Base-by-base conservation (phyloP, 2,113 vertebrate genomes). In the Pristiophorus japonicus region DNA sequence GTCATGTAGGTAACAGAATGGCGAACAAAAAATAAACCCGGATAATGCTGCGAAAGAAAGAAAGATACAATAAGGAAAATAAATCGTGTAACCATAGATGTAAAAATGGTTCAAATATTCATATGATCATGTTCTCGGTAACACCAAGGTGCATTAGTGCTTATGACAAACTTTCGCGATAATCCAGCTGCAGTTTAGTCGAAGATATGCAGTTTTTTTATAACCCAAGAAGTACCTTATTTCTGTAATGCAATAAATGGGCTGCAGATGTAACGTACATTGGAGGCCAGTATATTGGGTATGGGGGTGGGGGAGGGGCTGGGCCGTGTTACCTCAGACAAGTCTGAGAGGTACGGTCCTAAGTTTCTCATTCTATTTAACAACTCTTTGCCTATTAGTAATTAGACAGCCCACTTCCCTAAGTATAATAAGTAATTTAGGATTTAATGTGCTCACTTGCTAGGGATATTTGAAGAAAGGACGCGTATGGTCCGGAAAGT, bases 1-100 rank as follows among this genome's bases (percentile, higher is more conserved):
- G 93, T 94, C 38, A 51, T 94, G 66, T 30, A 94, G 93, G 42
- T 30, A 94, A 73, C 45, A 73, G 27, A 92, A 67, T 73, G 93
- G 10, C 12, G 93, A 73, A 34, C 42, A 70, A 94, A 73, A 42
- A 51, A 45, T 47, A 70, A 70, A 45, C 65, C 11, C 11, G 51
- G 65, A 90, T 22, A 30, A 45, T 3, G 24, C 20, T 45, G 42
- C 10, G 42, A 94, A 67, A 51, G 42, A 47, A 51, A 51, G 42
- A 47, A 51, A 47, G 20, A 14, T 94, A 47, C 66, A 70, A 66
- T 70, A 16, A 70, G 70, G 42, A 30, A 94, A 70, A 70, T 47
- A 47, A 70, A 94, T 47, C 14, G 47, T 59, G n/a, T n/a, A n/a
- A n/a, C n/a, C n/a, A n/a, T n/a, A 30, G 11, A 34, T 38, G 16